Percentiles rank a stretch among this genome's conserved stretches.
Evolutionary conservation across 2,113 vertebrate genomes (phyloP).

Genomic region (Austrofundulus limnaeus): DNA sequence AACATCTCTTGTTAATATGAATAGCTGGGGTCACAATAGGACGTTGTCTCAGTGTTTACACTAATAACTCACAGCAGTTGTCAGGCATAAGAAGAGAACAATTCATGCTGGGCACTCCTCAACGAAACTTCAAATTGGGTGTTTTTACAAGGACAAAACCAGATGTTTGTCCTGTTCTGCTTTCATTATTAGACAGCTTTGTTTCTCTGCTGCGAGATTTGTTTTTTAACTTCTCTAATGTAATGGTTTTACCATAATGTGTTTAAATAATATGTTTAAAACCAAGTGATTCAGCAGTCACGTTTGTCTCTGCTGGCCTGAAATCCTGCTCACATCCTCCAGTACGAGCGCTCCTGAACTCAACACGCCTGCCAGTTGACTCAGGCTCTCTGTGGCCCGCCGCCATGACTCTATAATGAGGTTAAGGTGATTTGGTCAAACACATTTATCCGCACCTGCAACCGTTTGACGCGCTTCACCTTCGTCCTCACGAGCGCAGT

Average conservation of each 20-base stretch:
- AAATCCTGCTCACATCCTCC: slow-evolving; percentile 8
- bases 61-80: slow-evolving; percentile 19
- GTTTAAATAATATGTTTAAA: too few species aligned
- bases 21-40: slow-evolving; percentile 29
- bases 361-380: slow-evolving; percentile 1
- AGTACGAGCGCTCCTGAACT: slow-evolving; percentile 5
- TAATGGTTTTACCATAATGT: background rate
- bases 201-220: too few species aligned
- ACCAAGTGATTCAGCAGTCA: background rate
- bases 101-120: slow-evolving; percentile 3
- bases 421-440: slow-evolving; percentile 44
- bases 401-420: slow-evolving; percentile 20
- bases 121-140: slow-evolving; percentile 5
- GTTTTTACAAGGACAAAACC: slow-evolving; percentile 46
- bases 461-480: slow-evolving; percentile 7
- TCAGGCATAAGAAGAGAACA: slow-evolving; percentile 33
- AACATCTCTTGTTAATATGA: slow-evolving; percentile 27
- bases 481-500: background rate
- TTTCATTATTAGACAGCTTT: slow-evolving; percentile 25
- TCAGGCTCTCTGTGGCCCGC: slow-evolving; percentile 13
- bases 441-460: slow-evolving; percentile 24
- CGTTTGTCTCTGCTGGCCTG: background rate
- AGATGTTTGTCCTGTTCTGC: slow-evolving; percentile 46
- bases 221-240: background rate
- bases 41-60: slow-evolving; percentile 45